These are phyloP conservation scores for Parauchenoglanis ngamensis DNA, from an alignment of 2,797 vertebrate genomes.

Conservation along the genomic window DNA sequence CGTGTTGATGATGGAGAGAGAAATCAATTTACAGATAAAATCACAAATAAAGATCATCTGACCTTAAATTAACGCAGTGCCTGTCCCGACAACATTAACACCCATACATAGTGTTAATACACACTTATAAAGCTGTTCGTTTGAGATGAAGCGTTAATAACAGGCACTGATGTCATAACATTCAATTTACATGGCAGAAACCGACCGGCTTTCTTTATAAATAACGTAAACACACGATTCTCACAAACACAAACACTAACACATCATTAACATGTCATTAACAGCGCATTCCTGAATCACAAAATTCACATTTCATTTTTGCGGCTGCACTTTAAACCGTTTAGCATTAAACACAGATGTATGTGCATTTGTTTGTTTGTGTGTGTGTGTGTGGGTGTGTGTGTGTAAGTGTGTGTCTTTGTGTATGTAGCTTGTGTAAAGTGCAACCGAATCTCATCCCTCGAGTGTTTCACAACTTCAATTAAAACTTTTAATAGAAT, in stretches of 20 bases:
- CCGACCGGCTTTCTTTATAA: slow-evolving; percentile 25
- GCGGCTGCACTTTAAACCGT: slow-evolving; percentile 77
- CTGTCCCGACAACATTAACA: slow-evolving; percentile 22
- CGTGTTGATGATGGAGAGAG: background rate
- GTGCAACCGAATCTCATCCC: slow-evolving; percentile 50
- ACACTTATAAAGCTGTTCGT: slow-evolving; percentile 38
- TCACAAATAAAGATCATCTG: slow-evolving; percentile 9
- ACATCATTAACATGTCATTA: slow-evolving; percentile 51
- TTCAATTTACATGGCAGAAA: slow-evolving; percentile 36
- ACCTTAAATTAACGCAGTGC: slow-evolving; percentile 20
- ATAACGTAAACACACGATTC: slow-evolving; percentile 68
- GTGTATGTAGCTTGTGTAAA: slow-evolving; percentile 44
- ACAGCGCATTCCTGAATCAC: slow-evolving; percentile 52
- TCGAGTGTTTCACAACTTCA: slow-evolving; percentile 37
- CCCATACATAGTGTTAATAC: slow-evolving; percentile 1
- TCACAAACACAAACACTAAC: slow-evolving; percentile 67
- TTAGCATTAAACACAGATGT: slow-evolving; percentile 12
- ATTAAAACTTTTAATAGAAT: slow-evolving; percentile 17
- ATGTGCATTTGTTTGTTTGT: slow-evolving; percentile 10
- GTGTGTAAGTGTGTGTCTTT: slow-evolving; percentile 2
- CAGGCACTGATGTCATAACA: slow-evolving; percentile 40
- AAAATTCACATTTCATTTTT: slow-evolving; percentile 62
- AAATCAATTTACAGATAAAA: slow-evolving; percentile 19
- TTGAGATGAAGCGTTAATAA: slow-evolving; percentile 29
- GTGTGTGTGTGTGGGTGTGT: slow-evolving; percentile 13